These are phyloP conservation scores for Notospermus geniculatus DNA, from an alignment of 1,140 invertebrate species.

Conservation along the genomic window DNA sequence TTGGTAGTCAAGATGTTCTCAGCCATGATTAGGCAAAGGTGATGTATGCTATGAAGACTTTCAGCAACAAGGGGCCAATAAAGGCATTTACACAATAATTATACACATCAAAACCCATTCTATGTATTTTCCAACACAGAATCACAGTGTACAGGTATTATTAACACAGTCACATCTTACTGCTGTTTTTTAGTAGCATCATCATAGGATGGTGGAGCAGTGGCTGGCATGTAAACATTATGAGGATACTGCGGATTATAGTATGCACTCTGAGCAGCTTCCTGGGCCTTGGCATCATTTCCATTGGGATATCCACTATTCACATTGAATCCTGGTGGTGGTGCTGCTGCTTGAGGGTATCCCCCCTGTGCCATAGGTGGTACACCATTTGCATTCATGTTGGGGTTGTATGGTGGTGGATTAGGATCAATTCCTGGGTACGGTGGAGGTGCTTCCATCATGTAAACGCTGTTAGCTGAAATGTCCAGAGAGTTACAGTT, in stretches of 20 bases:
- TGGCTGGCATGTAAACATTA: conserved; percentile 80
- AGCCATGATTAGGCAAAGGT: no score
- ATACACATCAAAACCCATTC: no score
- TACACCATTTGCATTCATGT: neutral
- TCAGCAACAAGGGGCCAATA: no score
- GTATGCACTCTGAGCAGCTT: conserved; percentile 80
- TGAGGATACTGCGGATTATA: conserved; percentile 81
- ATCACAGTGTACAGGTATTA: no score
- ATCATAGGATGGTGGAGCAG: conserved; percentile 37
- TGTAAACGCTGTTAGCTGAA: conserved; percentile 81
- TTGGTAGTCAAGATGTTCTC: no score
- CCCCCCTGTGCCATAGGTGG: neutral
- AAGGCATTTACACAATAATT: no score
- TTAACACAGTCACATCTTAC: conserved; percentile 15
- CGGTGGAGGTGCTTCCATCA: conserved; percentile 89
- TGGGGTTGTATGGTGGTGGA: conserved; percentile 14
- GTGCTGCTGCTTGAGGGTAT: conserved; percentile 5
- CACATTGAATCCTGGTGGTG: conserved; percentile 15
- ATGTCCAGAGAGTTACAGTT: conserved; percentile 1
- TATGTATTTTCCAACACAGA: no score
- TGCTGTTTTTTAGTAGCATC: conserved; percentile 44
- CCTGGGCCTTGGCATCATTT: conserved; percentile 79
- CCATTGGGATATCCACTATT: conserved; percentile 16
- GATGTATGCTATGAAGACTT: no score
- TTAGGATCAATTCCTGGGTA: conserved; percentile 77